Evolutionary conservation across 37 sponge, comb jelly and placozoan genomes (phyloP).

Genomic region (Haliclona indistincta): DNA sequence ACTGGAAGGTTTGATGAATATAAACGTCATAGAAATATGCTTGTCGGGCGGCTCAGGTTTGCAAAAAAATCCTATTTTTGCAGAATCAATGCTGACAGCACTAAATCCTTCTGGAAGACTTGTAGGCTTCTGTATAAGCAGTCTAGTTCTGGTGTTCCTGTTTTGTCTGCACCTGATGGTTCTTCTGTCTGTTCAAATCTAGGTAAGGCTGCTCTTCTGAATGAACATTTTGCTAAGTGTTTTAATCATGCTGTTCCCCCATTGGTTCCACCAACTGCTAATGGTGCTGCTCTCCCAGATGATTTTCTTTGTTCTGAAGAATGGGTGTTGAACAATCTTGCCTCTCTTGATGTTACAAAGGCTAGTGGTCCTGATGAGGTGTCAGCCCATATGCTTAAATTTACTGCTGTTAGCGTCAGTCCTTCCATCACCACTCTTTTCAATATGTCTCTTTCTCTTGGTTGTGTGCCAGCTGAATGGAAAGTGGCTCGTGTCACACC

Average conservation of each 20-base stretch:
- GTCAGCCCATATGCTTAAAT: no score
- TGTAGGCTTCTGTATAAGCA: neutral
- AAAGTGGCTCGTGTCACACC: no score
- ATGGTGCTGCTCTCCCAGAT: neutral
- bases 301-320: neutral
- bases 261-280: neutral
- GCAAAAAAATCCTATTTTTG: constrained; percentile 5
- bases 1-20: neutral
- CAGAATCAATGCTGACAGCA: neutral
- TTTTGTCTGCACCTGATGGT: neutral
- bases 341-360: no score
- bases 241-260: constrained; percentile 1
- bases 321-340: neutral
- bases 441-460: no score
- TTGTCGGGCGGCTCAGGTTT: neutral
- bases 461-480: no score
- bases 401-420: no score
- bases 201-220: constrained; percentile 26
- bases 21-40: neutral
- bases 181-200: neutral
- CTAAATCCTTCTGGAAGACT: neutral
- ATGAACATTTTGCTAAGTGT: constrained; percentile 20
- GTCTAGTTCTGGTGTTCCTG: no score
- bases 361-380: no score
- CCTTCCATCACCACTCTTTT: no score